Conservation (phyloP, 2,888 invertebrate genomes). For the Trissolcus brochymenae region DNA sequence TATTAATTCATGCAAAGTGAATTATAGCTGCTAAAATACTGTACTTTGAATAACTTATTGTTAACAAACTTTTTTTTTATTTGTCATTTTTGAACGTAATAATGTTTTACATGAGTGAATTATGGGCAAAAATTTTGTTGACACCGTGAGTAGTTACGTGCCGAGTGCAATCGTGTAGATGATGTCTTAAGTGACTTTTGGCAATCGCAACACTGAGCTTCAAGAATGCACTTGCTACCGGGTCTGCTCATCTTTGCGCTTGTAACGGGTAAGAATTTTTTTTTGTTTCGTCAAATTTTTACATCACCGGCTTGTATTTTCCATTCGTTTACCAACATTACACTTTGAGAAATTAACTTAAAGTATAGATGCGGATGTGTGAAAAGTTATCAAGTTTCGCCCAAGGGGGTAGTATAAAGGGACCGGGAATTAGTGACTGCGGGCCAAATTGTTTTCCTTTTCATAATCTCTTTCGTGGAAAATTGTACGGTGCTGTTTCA, state of each 20-base stretch:
- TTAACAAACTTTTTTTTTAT: not conserved
- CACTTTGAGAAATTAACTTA: conserved; percentile 33
- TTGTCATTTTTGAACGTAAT: not conserved
- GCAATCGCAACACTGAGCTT: conserved; percentile 21
- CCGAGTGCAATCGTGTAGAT: conserved; percentile 18
- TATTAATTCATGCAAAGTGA: not conserved
- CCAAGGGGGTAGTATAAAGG: conserved; percentile 7
- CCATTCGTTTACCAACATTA: conserved; percentile 28
- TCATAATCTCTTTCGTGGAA: conserved; percentile 8
- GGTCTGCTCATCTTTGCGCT: conserved; percentile 36
- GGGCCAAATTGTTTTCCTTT: conserved; percentile 18
- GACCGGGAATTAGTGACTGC: conserved; percentile 16
- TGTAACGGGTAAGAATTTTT: conserved; percentile 30
- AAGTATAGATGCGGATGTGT: conserved; percentile 26
- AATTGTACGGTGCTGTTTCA: not conserved
- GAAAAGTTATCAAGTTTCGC: conserved; percentile 26
- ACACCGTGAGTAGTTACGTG: not conserved
- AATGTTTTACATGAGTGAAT: not conserved
- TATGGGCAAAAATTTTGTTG: not conserved
- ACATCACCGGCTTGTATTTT: conserved; percentile 14
- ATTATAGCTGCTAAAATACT: not conserved
- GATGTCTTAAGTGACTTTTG: conserved; percentile 44
- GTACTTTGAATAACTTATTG: not conserved
- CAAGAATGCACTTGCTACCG: conserved; percentile 37
- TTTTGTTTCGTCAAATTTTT: conserved; percentile 10